Conservation (phyloP, 2,113 vertebrate species). For the Dolichotis patagonum region DNA sequence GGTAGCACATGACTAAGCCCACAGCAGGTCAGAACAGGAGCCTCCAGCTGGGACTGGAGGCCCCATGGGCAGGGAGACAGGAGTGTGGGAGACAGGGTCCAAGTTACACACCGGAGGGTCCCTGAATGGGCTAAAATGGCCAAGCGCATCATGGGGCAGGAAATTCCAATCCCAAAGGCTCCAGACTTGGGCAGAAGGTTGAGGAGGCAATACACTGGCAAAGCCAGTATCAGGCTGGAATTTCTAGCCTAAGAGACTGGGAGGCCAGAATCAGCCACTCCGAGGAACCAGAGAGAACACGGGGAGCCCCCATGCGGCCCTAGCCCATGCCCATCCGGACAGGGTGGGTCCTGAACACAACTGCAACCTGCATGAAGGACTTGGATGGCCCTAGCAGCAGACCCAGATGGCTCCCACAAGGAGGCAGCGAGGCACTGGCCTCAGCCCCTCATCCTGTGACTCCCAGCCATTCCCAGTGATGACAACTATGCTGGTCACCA, state of each 20-base stretch:
- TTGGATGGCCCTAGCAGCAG: neutral
- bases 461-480: neutral
- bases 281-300: accelerated
- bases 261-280: neutral
- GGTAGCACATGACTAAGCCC: neutral
- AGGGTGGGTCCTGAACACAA: neutral
- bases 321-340: neutral
- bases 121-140: neutral
- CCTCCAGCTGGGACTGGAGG: neutral
- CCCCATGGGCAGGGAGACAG: neutral
- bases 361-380: neutral
- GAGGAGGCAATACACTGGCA: neutral
- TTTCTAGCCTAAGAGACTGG: neutral
- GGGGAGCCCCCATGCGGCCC: neutral
- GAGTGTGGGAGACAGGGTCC: too few relatives aligned
- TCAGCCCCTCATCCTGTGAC: neutral
- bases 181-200: neutral
- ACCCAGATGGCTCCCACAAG: too few relatives aligned
- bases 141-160: accelerated
- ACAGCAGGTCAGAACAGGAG: neutral
- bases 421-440: neutral
- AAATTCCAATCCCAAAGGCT: neutral
- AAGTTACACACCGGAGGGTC: accelerated
- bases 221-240: neutral
- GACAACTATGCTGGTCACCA: neutral